Percentiles rank a stretch among this genome's conserved stretches.
These are phyloP conservation scores for Hirudo medicinalis DNA, from an alignment of 1,140 invertebrate genomes.

Conservation along the genomic window DNA sequence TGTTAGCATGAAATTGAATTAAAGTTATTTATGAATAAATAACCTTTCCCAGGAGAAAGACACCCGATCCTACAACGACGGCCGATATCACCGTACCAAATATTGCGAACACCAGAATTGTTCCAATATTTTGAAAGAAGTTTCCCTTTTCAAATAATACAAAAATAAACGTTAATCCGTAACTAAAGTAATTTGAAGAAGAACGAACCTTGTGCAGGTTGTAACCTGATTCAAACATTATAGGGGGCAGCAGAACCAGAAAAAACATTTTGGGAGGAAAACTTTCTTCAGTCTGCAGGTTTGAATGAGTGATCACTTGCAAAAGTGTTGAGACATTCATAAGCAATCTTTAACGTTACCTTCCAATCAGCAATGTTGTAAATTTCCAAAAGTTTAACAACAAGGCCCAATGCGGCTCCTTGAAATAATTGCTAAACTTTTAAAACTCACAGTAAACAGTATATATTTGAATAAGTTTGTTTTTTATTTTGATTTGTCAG, in stretches of 20 bases:
- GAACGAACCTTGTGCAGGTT: slow-evolving; percentile 76
- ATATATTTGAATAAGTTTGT: neutral
- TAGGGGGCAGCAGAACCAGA: slow-evolving; percentile 85
- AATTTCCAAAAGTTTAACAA: slow-evolving; percentile 71
- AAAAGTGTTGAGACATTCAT: neutral
- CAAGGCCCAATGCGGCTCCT: slow-evolving; percentile 77
- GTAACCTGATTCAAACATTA: slow-evolving; percentile 97
- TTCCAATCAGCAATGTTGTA: slow-evolving; percentile 81
- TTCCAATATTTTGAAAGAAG: slow-evolving; percentile 95
- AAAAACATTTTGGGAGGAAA: slow-evolving; percentile 96
- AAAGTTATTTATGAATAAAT: slow-evolving; percentile 21
- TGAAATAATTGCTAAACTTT: slow-evolving; percentile 16
- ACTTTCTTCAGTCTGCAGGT: slow-evolving; percentile 69
- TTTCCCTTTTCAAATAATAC: slow-evolving; percentile 53
- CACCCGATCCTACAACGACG: slow-evolving; percentile 59
- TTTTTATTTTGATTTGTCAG: neutral
- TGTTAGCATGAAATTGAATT: neutral
- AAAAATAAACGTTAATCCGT: neutral
- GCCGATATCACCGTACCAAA: slow-evolving; percentile 90
- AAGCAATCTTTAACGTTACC: slow-evolving; percentile 29
- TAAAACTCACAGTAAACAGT: neutral
- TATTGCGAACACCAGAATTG: slow-evolving; percentile 76
- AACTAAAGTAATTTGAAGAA: neutral
- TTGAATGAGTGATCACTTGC: too few relatives aligned
- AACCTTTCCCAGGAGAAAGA: slow-evolving; percentile 76